A percentile compares a stretch with the other conserved stretches of the same genome.
phyloP scores from a whole-genome alignment of 2,888 invertebrate species.

The Nomada lathburiana region DNA sequence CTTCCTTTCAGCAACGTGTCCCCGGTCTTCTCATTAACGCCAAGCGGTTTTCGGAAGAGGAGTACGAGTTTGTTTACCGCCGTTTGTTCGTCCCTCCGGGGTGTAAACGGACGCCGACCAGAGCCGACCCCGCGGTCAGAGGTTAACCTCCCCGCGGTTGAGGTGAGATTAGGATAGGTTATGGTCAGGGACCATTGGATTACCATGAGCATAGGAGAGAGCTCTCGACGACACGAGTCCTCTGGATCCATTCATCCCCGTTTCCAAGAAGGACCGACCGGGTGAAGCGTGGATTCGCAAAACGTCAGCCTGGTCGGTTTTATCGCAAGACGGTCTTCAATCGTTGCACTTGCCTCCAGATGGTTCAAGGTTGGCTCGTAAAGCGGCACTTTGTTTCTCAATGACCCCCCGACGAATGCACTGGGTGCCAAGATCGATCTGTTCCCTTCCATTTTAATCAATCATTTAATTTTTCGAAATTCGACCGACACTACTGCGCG shows the following conservation, averaged over 20 bases:
- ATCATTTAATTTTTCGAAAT: neutral
- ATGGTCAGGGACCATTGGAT: constrained; percentile 51
- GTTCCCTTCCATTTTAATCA: neutral
- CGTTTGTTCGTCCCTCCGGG: constrained; percentile 38
- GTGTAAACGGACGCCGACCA: constrained; percentile 52
- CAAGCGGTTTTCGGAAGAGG: neutral
- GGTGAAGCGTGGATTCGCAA: constrained; percentile 13
- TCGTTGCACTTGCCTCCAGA: constrained; percentile 20
- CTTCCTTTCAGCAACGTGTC: neutral
- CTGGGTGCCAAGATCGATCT: neutral
- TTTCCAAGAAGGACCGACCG: constrained; percentile 5
- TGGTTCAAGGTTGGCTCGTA: constrained; percentile 54
- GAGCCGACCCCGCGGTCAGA: constrained; percentile 60
- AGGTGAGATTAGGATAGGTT: constrained; percentile 64
- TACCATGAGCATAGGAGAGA: constrained; percentile 30
- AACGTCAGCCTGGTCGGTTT: constrained; percentile 3
- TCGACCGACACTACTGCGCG: no score
- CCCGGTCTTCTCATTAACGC: constrained; percentile 19
- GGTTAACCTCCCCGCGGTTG: constrained; percentile 61
- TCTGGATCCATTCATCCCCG: neutral
- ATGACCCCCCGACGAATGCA: constrained; percentile 28
- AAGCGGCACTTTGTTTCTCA: constrained; percentile 32
- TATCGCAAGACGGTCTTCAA: constrained; percentile 25
- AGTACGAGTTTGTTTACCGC: constrained; percentile 54
- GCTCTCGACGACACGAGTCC: neutral